Evolutionary conservation across 2,113 vertebrate genomes (phyloP), one percentile per base, ranked within the genome.

Genomic region (Serinus canaria): DNA sequence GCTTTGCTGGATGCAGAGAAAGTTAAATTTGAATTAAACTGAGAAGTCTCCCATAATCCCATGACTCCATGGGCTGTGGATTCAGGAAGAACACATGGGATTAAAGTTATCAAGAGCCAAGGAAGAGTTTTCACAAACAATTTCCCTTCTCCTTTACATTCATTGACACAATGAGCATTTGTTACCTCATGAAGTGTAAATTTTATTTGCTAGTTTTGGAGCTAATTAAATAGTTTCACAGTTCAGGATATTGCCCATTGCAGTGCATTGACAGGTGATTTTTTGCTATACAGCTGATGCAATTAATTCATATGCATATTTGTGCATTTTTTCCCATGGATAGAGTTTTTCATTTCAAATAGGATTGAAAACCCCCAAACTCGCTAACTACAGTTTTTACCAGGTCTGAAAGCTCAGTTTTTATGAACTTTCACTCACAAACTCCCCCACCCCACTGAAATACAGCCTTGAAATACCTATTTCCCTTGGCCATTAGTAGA

Each of bases 131-230:
- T 72, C 43, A n/a, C 37, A 77, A 82, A 28, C 28, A 15, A 4
- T n/a, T 52, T 72, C 64, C 0, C 0, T n/a, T 64, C 41, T 39
- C 55, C 60, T 63, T 63, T 44, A 13, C 8, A 6, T 35, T 56
- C 68, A 20, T 18, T 64, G 69, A 70, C 35, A 47, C 23, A 55
- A 33, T 2, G 11, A 67, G 10, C 44, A 23, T 89, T 66, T 9
- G 2, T 58, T 62, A 74, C 31, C 12, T 50, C 25, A 6, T 0
- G 0, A 43, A 74, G 30, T 33, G 21, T 5, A 75, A 83, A 80
- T 55, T 87, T 74, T 86, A 60, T 79, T 94, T 72, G 41, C 20
- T 68, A 15, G 7, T 72, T 95, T 90, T 73, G 47, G 69, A 82
- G 22, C 25, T 76, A 84, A 91, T 93, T 27, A 46, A 75, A 73